phyloP scores from a whole-genome alignment of 2,797 vertebrate genomes.

The Gallirallus australis region DNA sequence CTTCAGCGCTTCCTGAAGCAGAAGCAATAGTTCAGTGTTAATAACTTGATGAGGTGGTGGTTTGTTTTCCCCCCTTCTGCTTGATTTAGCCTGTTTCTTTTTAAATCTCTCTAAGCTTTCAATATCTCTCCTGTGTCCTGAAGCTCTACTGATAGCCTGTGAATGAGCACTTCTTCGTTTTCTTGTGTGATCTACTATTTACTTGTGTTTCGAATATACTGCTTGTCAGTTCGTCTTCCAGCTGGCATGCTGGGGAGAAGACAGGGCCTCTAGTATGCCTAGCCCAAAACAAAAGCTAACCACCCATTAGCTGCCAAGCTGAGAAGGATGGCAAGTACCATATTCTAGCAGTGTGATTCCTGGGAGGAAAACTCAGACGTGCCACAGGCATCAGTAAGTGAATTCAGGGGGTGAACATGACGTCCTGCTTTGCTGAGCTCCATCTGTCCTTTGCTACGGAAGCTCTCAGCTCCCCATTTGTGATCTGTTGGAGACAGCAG shows the following conservation, averaged over 20 bases:
- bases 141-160: neutral
- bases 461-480: neutral
- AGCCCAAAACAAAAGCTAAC: constrained; percentile 27
- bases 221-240: neutral
- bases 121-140: neutral
- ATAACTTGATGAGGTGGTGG: neutral
- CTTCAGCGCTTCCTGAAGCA: neutral
- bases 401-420: neutral
- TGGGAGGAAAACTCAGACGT: neutral
- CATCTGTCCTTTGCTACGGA: neutral
- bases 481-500: neutral
- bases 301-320: neutral
- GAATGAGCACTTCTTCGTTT: neutral
- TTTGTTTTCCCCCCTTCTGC: neutral
- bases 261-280: neutral
- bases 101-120: neutral
- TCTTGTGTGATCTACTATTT: neutral
- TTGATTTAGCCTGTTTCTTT: neutral
- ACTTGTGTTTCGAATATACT: neutral
- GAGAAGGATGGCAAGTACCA: neutral
- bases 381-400: neutral
- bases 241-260: neutral
- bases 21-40: neutral
- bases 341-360: neutral
- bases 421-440: neutral